Conservation (phyloP, 2,888 invertebrate genomes). For the Hyppa rectilinea region DNA sequence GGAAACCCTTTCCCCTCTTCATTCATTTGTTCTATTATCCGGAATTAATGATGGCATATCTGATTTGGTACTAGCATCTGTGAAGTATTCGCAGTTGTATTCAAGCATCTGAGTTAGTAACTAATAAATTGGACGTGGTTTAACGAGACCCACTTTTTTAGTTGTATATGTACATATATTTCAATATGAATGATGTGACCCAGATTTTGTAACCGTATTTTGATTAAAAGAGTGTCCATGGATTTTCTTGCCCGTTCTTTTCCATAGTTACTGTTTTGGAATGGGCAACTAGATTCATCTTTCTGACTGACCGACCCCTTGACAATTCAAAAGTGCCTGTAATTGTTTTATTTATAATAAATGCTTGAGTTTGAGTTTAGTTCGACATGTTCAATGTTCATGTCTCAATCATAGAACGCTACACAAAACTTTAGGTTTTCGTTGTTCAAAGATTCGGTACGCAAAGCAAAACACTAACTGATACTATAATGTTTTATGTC, state of each 20-base stretch:
- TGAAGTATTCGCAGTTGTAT: constrained; percentile 21
- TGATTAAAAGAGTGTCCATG: too few relatives aligned
- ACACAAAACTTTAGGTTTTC: neutral
- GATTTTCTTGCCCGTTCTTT: too few relatives aligned
- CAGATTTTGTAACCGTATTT: too few relatives aligned
- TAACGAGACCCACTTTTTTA: neutral
- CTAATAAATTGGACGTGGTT: neutral
- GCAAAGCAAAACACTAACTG: neutral
- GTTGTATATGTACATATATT: too few relatives aligned
- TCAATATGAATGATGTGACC: too few relatives aligned
- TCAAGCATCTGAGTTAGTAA: constrained; percentile 7
- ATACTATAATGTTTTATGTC: neutral
- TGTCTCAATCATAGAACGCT: neutral
- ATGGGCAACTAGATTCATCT: too few relatives aligned
- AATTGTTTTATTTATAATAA: too few relatives aligned
- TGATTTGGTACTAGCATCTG: constrained; percentile 9
- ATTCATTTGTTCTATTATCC: constrained; percentile 16
- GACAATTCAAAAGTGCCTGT: too few relatives aligned
- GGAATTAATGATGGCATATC: constrained; percentile 6
- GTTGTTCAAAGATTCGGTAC: neutral
- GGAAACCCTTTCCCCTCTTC: constrained; percentile 7
- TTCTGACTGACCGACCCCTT: too few relatives aligned
- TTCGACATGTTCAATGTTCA: neutral
- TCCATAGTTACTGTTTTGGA: too few relatives aligned
- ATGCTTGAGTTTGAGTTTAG: too few relatives aligned